Evolutionary conservation across 2,797 vertebrate species (phyloP).

Genomic region (Tenualosa ilisha): DNA sequence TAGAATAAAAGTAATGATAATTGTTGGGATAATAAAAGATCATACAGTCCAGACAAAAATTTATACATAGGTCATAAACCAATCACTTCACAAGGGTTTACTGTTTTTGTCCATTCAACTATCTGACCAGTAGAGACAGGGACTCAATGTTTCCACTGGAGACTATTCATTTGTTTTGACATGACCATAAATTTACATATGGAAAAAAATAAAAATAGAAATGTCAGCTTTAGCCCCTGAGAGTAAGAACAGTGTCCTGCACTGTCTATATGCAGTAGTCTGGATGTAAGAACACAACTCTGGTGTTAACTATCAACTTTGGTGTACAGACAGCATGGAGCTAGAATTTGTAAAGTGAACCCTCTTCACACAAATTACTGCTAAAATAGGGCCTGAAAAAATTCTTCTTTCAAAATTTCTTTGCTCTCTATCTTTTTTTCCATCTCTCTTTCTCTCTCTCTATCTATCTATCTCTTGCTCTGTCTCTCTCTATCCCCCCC

Average conservation of each 20-base stretch:
- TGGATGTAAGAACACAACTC: neutral
- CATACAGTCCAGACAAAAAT: neutral
- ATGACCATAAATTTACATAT: neutral
- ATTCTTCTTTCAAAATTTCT: neutral
- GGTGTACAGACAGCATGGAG: no score
- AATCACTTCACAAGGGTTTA: neutral
- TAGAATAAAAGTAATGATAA: neutral
- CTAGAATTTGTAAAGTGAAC: neutral
- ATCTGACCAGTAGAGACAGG: neutral
- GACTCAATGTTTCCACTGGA: slow-evolving; percentile 6
- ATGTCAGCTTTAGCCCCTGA: neutral
- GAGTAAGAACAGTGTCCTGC: neutral
- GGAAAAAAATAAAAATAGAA: neutral
- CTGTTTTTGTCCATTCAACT: slow-evolving; percentile 7
- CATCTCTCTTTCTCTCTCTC: neutral
- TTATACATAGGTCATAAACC: neutral
- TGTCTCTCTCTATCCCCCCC: neutral
- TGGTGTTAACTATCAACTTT: neutral
- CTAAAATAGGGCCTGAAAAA: neutral
- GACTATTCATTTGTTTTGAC: slow-evolving; percentile 20
- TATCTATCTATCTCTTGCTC: no score
- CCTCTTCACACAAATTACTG: neutral
- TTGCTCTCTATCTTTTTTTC: no score
- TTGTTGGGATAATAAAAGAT: no score
- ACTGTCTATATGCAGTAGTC: neutral